Conservation (phyloP, 2,888 invertebrate genomes). For the Stramonita haemastoma region DNA sequence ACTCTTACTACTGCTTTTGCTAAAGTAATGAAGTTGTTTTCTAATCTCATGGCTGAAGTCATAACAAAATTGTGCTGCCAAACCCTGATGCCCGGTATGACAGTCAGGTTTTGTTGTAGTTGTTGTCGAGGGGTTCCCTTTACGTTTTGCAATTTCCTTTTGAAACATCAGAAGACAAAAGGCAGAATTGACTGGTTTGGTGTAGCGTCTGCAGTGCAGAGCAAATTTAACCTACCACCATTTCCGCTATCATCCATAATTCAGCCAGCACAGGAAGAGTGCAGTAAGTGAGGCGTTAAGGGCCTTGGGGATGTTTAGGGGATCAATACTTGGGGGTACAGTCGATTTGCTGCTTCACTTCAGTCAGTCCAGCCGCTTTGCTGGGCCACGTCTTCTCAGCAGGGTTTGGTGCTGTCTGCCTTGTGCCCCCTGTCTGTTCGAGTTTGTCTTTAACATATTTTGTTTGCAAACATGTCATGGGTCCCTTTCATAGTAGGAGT, state of each 20-base stretch:
- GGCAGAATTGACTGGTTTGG: background rate
- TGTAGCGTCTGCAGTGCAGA: slow-evolving; percentile 21
- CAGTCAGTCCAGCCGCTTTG: too few species aligned
- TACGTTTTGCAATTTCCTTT: background rate
- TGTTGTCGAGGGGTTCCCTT: too few species aligned
- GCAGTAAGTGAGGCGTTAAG: slow-evolving; percentile 37
- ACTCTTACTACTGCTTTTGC: background rate
- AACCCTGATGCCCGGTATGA: too few species aligned
- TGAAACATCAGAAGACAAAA: background rate
- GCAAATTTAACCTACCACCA: slow-evolving; percentile 37
- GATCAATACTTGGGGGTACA: slow-evolving; percentile 11
- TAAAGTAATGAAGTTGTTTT: background rate
- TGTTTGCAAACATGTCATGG: too few species aligned
- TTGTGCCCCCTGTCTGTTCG: too few species aligned
- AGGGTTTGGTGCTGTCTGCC: background rate
- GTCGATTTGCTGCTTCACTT: slow-evolving; percentile 19
- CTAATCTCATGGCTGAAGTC: slow-evolving; percentile 8
- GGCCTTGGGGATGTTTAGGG: slow-evolving; percentile 30
- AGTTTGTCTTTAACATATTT: too few species aligned
- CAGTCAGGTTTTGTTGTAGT: too few species aligned
- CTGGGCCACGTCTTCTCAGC: background rate
- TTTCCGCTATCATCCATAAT: slow-evolving; percentile 38
- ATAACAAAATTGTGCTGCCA: background rate
- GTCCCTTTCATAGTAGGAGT: too few species aligned
- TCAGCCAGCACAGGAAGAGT: slow-evolving; percentile 22